Percentiles rank a stretch among this genome's conserved stretches.
These are phyloP conservation scores for Montipora foliosa DNA, from an alignment of 64 coral and sea anemone genomes.

Conservation along the genomic window DNA sequence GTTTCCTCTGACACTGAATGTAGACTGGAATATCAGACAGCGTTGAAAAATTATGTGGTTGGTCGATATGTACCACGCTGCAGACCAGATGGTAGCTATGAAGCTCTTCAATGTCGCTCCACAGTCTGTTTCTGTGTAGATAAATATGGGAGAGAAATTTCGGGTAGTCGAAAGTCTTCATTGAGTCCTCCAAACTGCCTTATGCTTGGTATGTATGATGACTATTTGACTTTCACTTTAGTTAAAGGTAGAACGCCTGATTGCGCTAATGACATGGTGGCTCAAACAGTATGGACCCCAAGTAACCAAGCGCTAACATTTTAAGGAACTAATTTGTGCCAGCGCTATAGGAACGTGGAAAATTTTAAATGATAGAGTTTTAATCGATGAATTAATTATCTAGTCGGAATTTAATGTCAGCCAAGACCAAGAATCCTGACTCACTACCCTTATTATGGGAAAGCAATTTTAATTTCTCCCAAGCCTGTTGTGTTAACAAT, in stretches of 20 bases:
- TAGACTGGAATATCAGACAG: conserved; percentile 64
- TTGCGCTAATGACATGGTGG: too few relatives aligned
- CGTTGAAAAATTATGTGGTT: conserved; percentile 78
- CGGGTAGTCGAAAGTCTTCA: conserved; percentile 72
- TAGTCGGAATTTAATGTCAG: too few relatives aligned
- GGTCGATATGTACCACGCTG: conserved; percentile 90
- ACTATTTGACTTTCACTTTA: background rate
- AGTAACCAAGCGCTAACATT: too few relatives aligned
- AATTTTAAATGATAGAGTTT: too few relatives aligned
- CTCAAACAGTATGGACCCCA: too few relatives aligned
- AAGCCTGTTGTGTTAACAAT: too few relatives aligned
- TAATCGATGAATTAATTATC: too few relatives aligned
- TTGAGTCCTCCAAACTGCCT: conserved; percentile 68
- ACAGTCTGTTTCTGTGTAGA: conserved; percentile 93
- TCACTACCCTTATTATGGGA: too few relatives aligned
- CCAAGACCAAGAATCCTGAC: too few relatives aligned
- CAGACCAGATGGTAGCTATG: conserved; percentile 77
- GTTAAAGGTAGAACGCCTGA: background rate
- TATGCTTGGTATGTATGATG: conserved; percentile 42
- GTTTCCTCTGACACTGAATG: conserved; percentile 62
- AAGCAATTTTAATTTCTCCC: too few relatives aligned
- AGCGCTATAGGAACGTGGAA: too few relatives aligned
- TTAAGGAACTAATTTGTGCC: too few relatives aligned
- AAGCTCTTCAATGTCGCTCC: conserved; percentile 82
- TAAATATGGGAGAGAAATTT: conserved; percentile 76